These are phyloP conservation scores for Liodrosophila aerea DNA, from an alignment of 2,888 invertebrate genomes.

Conservation along the genomic window DNA sequence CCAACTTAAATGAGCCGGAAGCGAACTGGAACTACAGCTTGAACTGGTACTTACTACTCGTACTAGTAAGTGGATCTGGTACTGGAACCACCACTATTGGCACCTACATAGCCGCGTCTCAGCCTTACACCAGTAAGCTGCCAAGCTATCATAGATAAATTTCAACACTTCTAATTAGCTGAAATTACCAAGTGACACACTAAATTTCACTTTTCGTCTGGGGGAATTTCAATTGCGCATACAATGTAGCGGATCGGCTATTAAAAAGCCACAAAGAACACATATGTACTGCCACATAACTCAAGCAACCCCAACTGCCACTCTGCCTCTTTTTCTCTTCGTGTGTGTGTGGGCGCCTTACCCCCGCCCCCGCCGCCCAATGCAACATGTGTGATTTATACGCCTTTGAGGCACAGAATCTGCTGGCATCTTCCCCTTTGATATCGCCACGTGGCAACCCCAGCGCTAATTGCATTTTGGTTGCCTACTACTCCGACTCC, in stretches of 20 bases:
- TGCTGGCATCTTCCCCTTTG: constrained; percentile 55
- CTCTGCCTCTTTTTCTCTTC: constrained; percentile 6
- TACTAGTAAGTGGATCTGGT: background rate
- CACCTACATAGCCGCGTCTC: constrained; percentile 1
- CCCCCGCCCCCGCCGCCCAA: background rate
- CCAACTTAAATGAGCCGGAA: constrained; percentile 39
- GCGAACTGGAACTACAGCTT: constrained; percentile 25
- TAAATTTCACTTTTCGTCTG: constrained; percentile 63
- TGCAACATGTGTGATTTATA: constrained; percentile 69
- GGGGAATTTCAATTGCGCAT: constrained; percentile 74
- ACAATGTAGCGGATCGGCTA: constrained; percentile 68
- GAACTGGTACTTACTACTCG: no score
- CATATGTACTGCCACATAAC: constrained; percentile 53
- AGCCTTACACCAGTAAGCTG: background rate
- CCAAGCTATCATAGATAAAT: constrained; percentile 37
- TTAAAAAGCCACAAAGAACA: constrained; percentile 71
- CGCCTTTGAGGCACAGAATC: constrained; percentile 49
- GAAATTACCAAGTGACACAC: constrained; percentile 75
- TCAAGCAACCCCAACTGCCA: constrained; percentile 31
- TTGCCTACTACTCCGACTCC: constrained; percentile 29
- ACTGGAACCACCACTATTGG: constrained; percentile 9
- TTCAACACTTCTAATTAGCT: constrained; percentile 80
- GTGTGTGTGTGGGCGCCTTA: constrained; percentile 65
- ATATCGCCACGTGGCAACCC: constrained; percentile 52
- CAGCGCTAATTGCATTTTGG: constrained; percentile 68